Base-by-base conservation (phyloP, 2,113 vertebrate genomes). In the Coregonus clupeaformis region DNA sequence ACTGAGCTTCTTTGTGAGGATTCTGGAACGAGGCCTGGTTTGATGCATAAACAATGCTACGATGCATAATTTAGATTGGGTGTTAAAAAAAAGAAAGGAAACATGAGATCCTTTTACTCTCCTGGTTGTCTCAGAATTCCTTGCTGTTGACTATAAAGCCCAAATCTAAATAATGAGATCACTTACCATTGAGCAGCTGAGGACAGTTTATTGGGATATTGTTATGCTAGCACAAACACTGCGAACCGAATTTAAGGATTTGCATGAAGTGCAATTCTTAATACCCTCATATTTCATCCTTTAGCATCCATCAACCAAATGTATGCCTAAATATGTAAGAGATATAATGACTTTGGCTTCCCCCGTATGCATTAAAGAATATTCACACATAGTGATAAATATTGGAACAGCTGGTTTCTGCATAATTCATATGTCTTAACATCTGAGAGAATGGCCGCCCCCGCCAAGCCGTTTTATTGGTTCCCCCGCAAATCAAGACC, bases 391-490 rank as follows among this genome's bases (percentile, higher is more conserved):
- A 65, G 67, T 70, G 55, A 91, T 89, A 89, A 89, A 92, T 91
- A 91, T 80, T 90, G 78, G 69, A 92, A 84, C 77, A 87, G 84
- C 78, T 83, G 77, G 71, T 78, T 84, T 81, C 42, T 92, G 85
- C 87, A 92, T 91, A 80, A 93, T 94, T 91, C 80, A 94, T 86
- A 76, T 42, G 12, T 71, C 75, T 76, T 88, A 90, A 91, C 87
- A 92, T 92, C 82, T 84, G 85, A 91, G 77, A 89, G 82, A 87
- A 85, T 74, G 63, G 81, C 83, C 74, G 60, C 80, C 82, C 71
- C 73, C 77, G 32, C 83, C n/a, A 79, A 87, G 66, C 30, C 18
- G 45, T 88, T 88, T 84, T 68, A 88, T 85, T 85, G 87, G 78
- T 85, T 78, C 74, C 73, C 78, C 69, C 27, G 72, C 66, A 77